Base-by-base conservation (phyloP, 2,888 invertebrate genomes). In the Hoplodrina blanda region DNA sequence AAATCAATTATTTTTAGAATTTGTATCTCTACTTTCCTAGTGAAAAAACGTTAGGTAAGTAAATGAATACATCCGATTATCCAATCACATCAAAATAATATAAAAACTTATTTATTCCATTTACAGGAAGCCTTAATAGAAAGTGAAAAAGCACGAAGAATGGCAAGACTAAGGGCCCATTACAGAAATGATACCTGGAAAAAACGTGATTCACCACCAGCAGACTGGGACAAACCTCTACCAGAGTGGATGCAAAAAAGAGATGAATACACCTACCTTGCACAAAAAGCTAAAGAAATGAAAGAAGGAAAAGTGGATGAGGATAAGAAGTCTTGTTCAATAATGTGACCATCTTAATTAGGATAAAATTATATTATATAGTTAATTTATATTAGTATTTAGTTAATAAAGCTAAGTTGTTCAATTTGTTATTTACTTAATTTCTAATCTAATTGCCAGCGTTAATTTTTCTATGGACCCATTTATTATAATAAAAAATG, bases 151-250 rank as follows among this genome's bases (percentile, higher is more conserved):
- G 88, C 91, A 10, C 96, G 98, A 60, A 96, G 98, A 72, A 82
- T 96, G 44, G 91, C 94, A 57, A 96, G 99, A 78, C 90, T 98
- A 63, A 90, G 91, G 68, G 96, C 97, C 0, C 98, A 98, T 90
- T 97, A 97, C 81, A 92, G 89, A 63, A 99, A 99, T 91, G 96
- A 98, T 89, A 96, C 97, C 1, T 99, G 99, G 99, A 96, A 97
- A 85, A 97, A 97, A 89, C 94, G 99, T 55, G 96, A 96, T 8
- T 87, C 94, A 49, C 98, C 99, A 0, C 99, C 99, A 0, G 93
- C 95, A 63, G 97, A 98, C 90, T 99, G 99, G 99, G 96, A 97
- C 76, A 96, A 96, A 77, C 98, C 98, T 0, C 91, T 99, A 69
- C 98, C 99, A 0, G 97, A 98, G 8, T 97, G 97, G 97, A 94